A percentile compares a stretch with the other conserved stretches of the same genome.
These are phyloP conservation scores for Boleophthalmus pectinirostris DNA, from an alignment of 2,113 vertebrate species.

Conservation along the genomic window DNA sequence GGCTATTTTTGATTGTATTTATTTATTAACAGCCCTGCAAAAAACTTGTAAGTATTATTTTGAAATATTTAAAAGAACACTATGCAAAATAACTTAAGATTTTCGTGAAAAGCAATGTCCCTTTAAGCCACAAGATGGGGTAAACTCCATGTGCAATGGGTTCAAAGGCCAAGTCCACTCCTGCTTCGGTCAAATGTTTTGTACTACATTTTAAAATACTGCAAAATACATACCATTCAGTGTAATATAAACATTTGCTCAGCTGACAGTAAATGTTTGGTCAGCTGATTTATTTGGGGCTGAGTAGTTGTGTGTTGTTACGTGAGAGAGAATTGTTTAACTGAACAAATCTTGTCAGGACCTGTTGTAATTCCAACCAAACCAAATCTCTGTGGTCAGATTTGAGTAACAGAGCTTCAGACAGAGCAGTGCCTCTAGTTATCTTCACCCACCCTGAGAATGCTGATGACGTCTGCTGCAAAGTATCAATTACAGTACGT, in stretches of 20 bases:
- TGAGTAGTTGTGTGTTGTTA: not conserved
- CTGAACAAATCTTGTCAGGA: too few species aligned
- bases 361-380: too few species aligned
- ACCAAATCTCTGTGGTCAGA: too few species aligned
- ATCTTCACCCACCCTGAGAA: too few species aligned
- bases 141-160: not conserved
- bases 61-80: not conserved
- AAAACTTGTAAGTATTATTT: not conserved
- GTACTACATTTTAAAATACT: not conserved
- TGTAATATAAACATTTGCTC: too few species aligned
- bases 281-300: not conserved
- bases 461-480: too few species aligned
- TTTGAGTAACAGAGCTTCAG: too few species aligned
- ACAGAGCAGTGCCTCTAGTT: too few species aligned
- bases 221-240: too few species aligned
- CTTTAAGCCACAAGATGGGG: not conserved
- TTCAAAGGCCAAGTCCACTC: not conserved
- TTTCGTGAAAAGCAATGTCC: not conserved
- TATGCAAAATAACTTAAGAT: not conserved
- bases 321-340: too few species aligned
- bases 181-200: not conserved
- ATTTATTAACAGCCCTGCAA: not conserved
- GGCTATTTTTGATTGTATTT: not conserved
- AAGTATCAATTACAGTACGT: too few species aligned
- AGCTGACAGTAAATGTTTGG: too few species aligned